A percentile compares a stretch with the other conserved stretches of the same genome.
phyloP scores from a whole-genome alignment of 1,140 invertebrate genomes.

The Amyelois transitella region DNA sequence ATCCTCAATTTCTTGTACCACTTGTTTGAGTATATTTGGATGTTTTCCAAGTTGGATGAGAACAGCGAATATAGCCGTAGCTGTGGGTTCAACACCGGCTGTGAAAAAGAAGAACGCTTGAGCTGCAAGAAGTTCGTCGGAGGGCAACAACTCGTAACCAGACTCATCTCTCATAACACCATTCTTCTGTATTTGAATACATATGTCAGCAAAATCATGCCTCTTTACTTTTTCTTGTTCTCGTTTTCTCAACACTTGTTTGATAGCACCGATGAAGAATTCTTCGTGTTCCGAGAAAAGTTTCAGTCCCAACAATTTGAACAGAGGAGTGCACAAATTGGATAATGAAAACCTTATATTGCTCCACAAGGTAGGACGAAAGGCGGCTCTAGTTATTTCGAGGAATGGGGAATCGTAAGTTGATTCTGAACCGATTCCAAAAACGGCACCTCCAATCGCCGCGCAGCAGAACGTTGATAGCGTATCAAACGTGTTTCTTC shows the following conservation, averaged over 20 bases:
- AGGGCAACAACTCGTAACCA: slow-evolving; percentile 30
- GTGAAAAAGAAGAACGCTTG: slow-evolving; percentile 74
- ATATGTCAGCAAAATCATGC: slow-evolving; percentile 42
- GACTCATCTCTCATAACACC: slow-evolving; percentile 29
- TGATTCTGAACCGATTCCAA: slow-evolving; percentile 25
- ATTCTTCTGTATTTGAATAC: slow-evolving; percentile 27
- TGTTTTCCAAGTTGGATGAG: slow-evolving; percentile 53
- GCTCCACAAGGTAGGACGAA: neutral
- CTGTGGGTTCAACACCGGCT: slow-evolving; percentile 74
- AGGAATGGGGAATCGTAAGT: slow-evolving; percentile 15
- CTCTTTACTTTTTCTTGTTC: slow-evolving; percentile 22
- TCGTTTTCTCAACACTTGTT: slow-evolving; percentile 25
- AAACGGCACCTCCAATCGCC: slow-evolving; percentile 26
- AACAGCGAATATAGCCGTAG: slow-evolving; percentile 48
- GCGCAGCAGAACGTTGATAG: slow-evolving; percentile 18
- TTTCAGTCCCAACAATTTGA: slow-evolving; percentile 6
- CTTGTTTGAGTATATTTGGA: slow-evolving; percentile 51
- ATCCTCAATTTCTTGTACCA: slow-evolving; percentile 60
- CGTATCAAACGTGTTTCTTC: neutral
- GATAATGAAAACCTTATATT: neutral
- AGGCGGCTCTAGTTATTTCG: neutral
- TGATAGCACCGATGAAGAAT: slow-evolving; percentile 33
- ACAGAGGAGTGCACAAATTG: neutral
- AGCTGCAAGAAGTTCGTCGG: slow-evolving; percentile 63
- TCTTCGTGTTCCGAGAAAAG: slow-evolving; percentile 13